Percentiles rank a stretch among this genome's conserved stretches.
Conservation (phyloP, 1,140 invertebrate species). For the Scaptomyza pallida region DNA sequence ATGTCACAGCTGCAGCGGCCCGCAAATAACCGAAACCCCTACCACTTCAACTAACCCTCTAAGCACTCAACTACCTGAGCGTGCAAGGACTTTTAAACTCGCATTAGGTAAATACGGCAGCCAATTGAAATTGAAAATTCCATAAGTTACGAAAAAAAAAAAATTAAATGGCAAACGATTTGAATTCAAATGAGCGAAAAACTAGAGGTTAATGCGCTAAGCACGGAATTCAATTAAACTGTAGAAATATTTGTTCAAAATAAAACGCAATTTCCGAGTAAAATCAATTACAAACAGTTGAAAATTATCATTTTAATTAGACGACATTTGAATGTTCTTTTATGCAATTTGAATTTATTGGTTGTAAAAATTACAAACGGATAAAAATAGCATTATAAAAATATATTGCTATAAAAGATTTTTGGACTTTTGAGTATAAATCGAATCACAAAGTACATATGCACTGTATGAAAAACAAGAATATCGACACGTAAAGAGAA, state of each 20-base stretch:
- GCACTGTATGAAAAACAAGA: constrained; percentile 6
- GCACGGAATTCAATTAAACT: constrained; percentile 28
- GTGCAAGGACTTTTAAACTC: constrained; percentile 17
- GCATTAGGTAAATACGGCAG: constrained; percentile 12
- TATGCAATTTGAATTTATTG: not conserved
- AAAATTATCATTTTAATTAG: not conserved
- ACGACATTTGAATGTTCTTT: not conserved
- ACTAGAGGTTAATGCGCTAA: not conserved
- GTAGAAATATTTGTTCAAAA: constrained; percentile 34
- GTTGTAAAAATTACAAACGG: not conserved
- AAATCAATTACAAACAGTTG: constrained; percentile 7
- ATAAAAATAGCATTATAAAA: too few species aligned
- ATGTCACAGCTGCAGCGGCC: constrained; percentile 56
- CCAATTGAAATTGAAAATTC: not conserved
- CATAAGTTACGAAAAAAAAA: not conserved
- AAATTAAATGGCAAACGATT: not conserved
- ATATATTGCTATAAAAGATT: too few species aligned
- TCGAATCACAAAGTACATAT: not conserved
- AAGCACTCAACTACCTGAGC: not conserved
- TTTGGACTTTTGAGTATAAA: not conserved
- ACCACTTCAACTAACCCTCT: not conserved
- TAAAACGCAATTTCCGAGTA: not conserved
- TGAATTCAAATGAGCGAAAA: not conserved
- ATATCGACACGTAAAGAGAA: constrained; percentile 16
- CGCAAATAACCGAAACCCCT: not conserved